Evolutionary conservation across 1,140 invertebrate genomes (phyloP), one percentile per base, ranked within the genome.

Genomic region (Rhopalosiphum padi): DNA sequence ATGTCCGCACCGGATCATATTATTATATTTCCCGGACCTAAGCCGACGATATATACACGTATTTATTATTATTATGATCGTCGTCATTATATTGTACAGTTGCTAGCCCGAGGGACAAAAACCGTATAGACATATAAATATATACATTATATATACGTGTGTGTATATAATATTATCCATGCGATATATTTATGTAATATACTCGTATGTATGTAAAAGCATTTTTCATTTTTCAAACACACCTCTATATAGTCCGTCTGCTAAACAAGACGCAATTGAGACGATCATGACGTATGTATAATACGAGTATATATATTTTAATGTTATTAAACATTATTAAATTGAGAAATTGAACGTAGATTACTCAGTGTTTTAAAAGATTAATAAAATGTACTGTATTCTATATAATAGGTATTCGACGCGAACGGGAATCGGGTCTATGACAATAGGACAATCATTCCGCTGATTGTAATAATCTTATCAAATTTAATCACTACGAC

Each of bases 1-100:
- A 77, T 43, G 86, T 48, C 86, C 30, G 23, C 86, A 88, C 86
- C 86, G 86, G 85, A 87, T 87, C 85, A 48, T n/a, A 68, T 68
- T 68, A 68, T 68, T 68, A 68, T 68, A 68, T 68, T 68, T 11
- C 55, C 60, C 60, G 30, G 60, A n/a, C 60, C 60, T 85, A 85
- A 41, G 83, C 83, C 22, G 41, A 85, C 23, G 23, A 37, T 85
- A 85, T 85, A 85, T 83, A 35, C 77, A 82, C 82, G 22, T 85
- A 85, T 85, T 22, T 85, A 43, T 41, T 85, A 85, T 25, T 85
- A 30, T 83, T 83, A 83, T 85, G 41, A 43, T 43, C 9, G 41
- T 85, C 83, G 22, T 77, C 60, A 77, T 77, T 77, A 77, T n/a
- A n/a, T 23, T 53, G n/a, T n/a, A 5, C 60, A n/a, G 30, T 77